Conservation (phyloP, 2,888 invertebrate genomes). For the Aleiodes testaceus region DNA sequence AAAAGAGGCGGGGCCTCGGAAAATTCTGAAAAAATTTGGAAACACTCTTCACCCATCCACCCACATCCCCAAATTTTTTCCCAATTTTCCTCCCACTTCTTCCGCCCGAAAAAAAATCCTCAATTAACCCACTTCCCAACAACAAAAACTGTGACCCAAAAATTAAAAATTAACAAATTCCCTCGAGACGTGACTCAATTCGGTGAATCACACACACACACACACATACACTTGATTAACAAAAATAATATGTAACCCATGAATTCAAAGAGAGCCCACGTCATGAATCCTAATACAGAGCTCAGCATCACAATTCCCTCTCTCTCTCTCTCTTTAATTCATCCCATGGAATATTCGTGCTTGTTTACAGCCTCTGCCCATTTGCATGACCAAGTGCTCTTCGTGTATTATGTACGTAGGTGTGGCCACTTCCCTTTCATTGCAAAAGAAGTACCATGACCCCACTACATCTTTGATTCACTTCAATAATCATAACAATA, state of each 20-base stretch:
- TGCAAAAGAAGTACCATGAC: constrained; percentile 21
- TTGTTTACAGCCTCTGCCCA: constrained; percentile 39
- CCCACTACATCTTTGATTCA: too few relatives aligned
- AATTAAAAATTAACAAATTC: neutral
- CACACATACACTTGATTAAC: neutral
- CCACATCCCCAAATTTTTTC: too few relatives aligned
- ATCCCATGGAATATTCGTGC: constrained; percentile 7
- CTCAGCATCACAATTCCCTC: constrained; percentile 11
- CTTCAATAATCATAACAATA: neutral
- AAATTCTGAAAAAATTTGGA: too few relatives aligned
- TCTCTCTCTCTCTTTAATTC: neutral
- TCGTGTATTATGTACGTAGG: constrained; percentile 40
- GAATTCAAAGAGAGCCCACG: constrained; percentile 32
- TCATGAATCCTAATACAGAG: constrained; percentile 41
- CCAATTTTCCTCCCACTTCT: too few relatives aligned
- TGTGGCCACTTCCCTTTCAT: constrained; percentile 44
- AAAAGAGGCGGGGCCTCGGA: too few relatives aligned
- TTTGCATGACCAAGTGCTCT: constrained; percentile 42
- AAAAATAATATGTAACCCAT: constrained; percentile 11
- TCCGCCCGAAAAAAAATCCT: neutral
- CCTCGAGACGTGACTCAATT: constrained; percentile 8
- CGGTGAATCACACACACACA: constrained; percentile 30
- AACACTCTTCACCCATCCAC: too few relatives aligned
- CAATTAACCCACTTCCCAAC: neutral
- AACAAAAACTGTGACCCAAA: neutral